Evolutionary conservation across 2,797 vertebrate species (phyloP), one percentile per base, ranked within the genome.

Genomic region (Setipinna tenuifilis): DNA sequence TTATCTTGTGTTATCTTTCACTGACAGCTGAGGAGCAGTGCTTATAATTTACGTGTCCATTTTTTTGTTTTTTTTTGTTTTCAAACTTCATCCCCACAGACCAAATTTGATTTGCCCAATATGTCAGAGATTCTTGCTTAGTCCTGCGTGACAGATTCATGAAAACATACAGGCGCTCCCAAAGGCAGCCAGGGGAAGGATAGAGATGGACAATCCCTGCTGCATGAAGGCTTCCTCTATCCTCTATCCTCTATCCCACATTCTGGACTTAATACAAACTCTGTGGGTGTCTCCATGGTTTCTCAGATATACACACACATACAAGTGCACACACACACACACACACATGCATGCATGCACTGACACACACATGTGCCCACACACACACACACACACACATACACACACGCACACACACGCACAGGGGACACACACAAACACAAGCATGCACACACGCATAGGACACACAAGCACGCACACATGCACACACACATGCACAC

Each of bases 21-120:
- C 87, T 90, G 90, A 90, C 88, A 90, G 89, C 87, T 88, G 86
- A 88, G 82, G 71, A 88, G 87, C 11, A 25, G 35, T 87, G 44
- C 78, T 91, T 86, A 88, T 91, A 85, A 90, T 87, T 88, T 48
- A 87, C 41, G 62, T 83, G 68, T 83, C 83, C 7, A 2, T 84
- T 89, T 85, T 83, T 86, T 84, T 86, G 88, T 75, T 41, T 35
- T 41, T 0, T 35, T 35, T 71, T 71, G 28, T 41, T 35, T 71
- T 35, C 71, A 44, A 19, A 78, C 41, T 78, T 78, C 71, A 78
- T 19, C 35, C 58, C 71, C 4, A 44, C 14, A 78, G 35, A 35
- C 31, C 35, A 41, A 17, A 78, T 78, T 78, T 78, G 35, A 78
- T 78, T 78, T 75, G 68, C 14, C 28, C 28, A 75, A 35, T 35